Evolutionary conservation across 1,140 invertebrate species (phyloP).

Genomic region (Drosophila navojoa): DNA sequence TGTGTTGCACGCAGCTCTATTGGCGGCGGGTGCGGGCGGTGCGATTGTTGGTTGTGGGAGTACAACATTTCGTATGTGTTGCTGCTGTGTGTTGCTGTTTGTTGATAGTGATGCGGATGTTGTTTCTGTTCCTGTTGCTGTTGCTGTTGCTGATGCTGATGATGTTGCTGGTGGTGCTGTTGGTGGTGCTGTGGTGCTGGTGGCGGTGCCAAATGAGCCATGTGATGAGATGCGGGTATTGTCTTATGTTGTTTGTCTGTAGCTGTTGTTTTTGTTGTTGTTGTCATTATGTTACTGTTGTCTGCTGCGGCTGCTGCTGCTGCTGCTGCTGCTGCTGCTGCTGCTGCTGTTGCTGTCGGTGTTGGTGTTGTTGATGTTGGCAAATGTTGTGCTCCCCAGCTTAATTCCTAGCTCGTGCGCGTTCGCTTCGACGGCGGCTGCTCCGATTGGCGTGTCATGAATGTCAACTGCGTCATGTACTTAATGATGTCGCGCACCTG

Average conservation of each 20-base stretch:
- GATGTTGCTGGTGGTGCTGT: constrained; percentile 25
- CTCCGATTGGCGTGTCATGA: constrained; percentile 87
- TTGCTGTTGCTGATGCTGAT: constrained; percentile 22
- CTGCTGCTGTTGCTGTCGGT: constrained; percentile 33
- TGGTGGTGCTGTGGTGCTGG: constrained; percentile 51
- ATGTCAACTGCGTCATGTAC: constrained; percentile 93
- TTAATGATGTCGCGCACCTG: constrained; percentile 92
- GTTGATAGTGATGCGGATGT: constrained; percentile 36
- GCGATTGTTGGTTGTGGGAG: constrained; percentile 74
- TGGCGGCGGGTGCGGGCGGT: constrained; percentile 18
- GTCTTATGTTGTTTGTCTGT: constrained; percentile 30
- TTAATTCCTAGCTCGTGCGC: constrained; percentile 84
- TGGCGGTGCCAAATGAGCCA: constrained; percentile 53
- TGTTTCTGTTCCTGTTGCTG: constrained; percentile 26
- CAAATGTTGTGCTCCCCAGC: constrained; percentile 83
- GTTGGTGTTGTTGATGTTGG: constrained; percentile 48
- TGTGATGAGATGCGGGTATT: constrained; percentile 15
- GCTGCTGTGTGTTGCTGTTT: constrained; percentile 47
- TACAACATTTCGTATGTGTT: constrained; percentile 83
- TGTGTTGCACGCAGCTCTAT: constrained; percentile 11
- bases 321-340: constrained; percentile 30
- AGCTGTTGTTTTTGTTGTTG: constrained; percentile 29
- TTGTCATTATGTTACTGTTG: constrained; percentile 33
- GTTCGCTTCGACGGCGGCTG: constrained; percentile 79
- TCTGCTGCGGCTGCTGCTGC: constrained; percentile 17